Percentiles rank a stretch among this genome's conserved stretches.
Evolutionary conservation across 2,113 vertebrate species (phyloP).

Genomic region (Entomyzon cyanotis): DNA sequence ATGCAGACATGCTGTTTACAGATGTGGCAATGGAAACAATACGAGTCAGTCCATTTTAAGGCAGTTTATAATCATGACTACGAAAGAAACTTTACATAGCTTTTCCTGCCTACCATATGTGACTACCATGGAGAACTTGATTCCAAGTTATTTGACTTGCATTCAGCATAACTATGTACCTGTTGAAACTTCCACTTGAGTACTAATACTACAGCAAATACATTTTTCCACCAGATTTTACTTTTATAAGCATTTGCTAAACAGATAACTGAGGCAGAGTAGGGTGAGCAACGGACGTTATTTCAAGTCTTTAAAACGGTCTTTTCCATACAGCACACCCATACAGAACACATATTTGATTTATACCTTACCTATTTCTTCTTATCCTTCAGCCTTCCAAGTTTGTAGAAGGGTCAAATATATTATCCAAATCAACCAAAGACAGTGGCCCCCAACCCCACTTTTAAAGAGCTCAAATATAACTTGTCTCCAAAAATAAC

Average conservation of each 20-base stretch:
- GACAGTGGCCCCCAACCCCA: constrained; percentile 62
- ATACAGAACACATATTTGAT: neutral
- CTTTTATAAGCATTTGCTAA: neutral
- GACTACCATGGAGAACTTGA: neutral
- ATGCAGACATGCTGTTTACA: neutral
- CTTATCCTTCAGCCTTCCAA: constrained; percentile 70
- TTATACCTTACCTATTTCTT: neutral
- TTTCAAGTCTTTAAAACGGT: neutral
- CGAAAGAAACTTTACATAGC: neutral
- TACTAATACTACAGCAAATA: neutral
- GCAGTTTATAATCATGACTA: neutral
- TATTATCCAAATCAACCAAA: constrained; percentile 75
- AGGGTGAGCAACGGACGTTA: fast-evolving
- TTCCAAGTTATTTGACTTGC: neutral
- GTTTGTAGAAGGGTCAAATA: constrained; percentile 39
- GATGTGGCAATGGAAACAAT: neutral
- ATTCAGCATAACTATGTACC: neutral
- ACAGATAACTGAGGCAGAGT: neutral
- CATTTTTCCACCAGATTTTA: neutral
- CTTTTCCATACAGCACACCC: neutral
- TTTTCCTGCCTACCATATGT: neutral
- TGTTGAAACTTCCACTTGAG: neutral
- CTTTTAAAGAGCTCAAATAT: constrained; percentile 60
- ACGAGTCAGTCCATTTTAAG: neutral
- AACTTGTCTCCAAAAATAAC: constrained; percentile 65